Base-by-base conservation (phyloP, 2,888 invertebrate species). In the Orthosia incerta region DNA sequence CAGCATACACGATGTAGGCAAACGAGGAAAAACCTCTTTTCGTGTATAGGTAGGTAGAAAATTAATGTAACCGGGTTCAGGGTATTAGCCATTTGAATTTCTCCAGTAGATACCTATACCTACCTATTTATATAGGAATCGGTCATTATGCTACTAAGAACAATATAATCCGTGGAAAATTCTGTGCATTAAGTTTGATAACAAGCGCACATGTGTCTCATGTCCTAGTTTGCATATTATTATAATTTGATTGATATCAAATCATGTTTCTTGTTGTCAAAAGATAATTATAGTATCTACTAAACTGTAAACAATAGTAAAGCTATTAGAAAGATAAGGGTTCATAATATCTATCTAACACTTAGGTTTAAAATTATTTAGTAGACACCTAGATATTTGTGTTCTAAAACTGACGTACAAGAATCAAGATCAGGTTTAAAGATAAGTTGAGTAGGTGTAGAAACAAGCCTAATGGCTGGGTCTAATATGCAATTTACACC, bases 171-270 rank as follows among this genome's bases (percentile, higher is more conserved):
- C 20, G 48, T 48, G 60, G 77, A 79, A 73, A 77, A 39, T 77
- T 82, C 56, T 71, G 57, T 62, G 50, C 23, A 57, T 62, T 68
- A 26, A 39, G 50, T 76, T 57, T 68, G 82, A 82, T 77, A 80
- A 71, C 56, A 70, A 20, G 20, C 55, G 50, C 77, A 79, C 50
- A 55, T 69, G 63, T 59, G 45, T 48, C 12, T 23, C 45, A 16
- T 70, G 76, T 53, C 23, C 82, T 60, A 82, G 26, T 76, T 79
- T 70, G 70, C 70, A 55, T 65, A 64, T 59, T 53, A 23, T 59
- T 55, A 9, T 26, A 60, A 26, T 23, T 18, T 60, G 53, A 55
- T 60, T 60, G 51, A 39, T 74, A 76, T 53, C 69, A 53, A 53
- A 48, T 20, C 48, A 26, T 55, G 23, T 74, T 50, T 50, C 23